Conservation (phyloP, 2,113 vertebrate genomes). For the Scophthalmus maximus region DNA sequence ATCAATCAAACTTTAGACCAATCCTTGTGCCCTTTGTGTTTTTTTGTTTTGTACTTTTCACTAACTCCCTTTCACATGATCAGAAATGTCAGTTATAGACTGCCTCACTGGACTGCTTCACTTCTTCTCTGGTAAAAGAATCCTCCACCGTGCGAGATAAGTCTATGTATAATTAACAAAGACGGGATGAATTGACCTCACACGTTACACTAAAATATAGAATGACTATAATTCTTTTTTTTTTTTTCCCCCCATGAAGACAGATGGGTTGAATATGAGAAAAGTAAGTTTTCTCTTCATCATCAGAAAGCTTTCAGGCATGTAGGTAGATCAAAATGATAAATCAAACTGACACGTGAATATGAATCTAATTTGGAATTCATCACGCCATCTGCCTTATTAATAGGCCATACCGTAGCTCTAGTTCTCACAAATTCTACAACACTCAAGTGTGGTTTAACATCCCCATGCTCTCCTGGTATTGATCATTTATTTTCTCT, state of each 20-base stretch:
- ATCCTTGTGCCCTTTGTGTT: too few species aligned
- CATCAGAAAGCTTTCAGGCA: background rate
- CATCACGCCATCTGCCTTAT: background rate
- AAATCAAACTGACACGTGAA: constrained; percentile 10
- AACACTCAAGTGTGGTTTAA: background rate
- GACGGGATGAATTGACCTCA: background rate
- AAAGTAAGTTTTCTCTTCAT: background rate
- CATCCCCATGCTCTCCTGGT: background rate
- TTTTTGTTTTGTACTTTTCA: too few species aligned
- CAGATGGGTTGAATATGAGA: background rate
- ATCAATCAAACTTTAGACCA: too few species aligned
- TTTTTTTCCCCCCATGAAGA: constrained; percentile 3
- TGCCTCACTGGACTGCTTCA: background rate
- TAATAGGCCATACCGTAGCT: constrained; percentile 27
- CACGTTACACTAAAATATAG: constrained; percentile 1
- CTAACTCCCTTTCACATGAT: background rate
- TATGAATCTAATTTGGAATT: constrained; percentile 37
- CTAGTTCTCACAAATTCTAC: background rate
- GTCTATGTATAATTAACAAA: constrained; percentile 23
- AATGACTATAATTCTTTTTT: background rate
- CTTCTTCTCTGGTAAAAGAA: background rate
- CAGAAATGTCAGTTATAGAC: background rate
- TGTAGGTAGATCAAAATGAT: background rate
- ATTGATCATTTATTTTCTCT: constrained; percentile 49
- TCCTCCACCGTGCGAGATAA: background rate